Evolutionary conservation across 2,113 vertebrate species (phyloP).

Genomic region (Centropristis striata): DNA sequence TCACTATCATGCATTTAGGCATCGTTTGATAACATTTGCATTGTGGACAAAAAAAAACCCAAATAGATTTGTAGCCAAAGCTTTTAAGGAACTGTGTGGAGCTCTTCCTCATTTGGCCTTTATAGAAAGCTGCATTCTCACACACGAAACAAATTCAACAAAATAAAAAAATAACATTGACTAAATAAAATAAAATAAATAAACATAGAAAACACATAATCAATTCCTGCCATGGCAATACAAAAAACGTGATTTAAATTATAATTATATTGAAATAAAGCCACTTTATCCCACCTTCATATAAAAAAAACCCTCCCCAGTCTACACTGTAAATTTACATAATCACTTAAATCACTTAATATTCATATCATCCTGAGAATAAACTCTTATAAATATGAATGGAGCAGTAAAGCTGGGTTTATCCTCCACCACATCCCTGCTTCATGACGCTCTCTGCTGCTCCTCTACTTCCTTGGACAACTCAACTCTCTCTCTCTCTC

Average conservation of each 20-base stretch:
- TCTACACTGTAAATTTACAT: constrained; percentile 39
- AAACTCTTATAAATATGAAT: constrained; percentile 35
- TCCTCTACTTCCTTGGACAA: constrained; percentile 25
- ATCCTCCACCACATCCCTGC: constrained; percentile 3
- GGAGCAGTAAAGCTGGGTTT: constrained; percentile 5
- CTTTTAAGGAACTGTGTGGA: too few species aligned
- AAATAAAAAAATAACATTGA: too few species aligned
- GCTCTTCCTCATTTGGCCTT: not conserved
- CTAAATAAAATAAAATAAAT: too few species aligned
- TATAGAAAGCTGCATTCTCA: not conserved
- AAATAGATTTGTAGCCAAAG: too few species aligned
- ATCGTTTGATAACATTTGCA: too few species aligned
- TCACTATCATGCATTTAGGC: too few species aligned
- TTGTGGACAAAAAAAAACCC: too few species aligned
- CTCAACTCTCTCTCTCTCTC: constrained; percentile 33
- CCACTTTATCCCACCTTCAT: not conserved
- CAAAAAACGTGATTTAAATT: too few species aligned
- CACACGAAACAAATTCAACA: not conserved
- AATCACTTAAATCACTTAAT: constrained; percentile 35
- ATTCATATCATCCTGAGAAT: constrained; percentile 43
- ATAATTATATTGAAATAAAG: not conserved
- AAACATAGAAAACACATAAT: too few species aligned
- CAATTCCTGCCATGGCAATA: too few species aligned
- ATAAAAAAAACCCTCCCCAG: not conserved
- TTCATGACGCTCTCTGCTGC: constrained; percentile 21